These are phyloP conservation scores for Ceratoteleas bidentatus DNA, from an alignment of 1,140 invertebrate species.

Conservation along the genomic window DNA sequence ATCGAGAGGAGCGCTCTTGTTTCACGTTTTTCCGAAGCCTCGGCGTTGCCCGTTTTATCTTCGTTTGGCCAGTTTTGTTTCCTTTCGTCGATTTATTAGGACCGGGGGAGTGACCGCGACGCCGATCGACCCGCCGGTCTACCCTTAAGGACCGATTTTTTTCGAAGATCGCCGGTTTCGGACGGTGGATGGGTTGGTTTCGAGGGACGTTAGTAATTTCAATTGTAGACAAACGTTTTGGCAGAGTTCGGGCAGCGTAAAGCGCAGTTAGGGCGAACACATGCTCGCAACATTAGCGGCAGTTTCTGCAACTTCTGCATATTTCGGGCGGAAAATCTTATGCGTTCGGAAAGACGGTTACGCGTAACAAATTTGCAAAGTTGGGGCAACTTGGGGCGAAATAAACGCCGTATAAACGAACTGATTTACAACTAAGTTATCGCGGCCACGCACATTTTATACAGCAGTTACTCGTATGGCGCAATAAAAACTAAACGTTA, in stretches of 20 bases:
- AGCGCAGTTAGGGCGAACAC: constrained; percentile 56
- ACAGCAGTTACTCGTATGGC: constrained; percentile 37
- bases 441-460: constrained; percentile 28
- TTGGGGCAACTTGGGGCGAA: constrained; percentile 38
- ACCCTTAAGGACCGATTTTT: too few relatives aligned
- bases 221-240: constrained; percentile 60
- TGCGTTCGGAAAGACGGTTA: constrained; percentile 40
- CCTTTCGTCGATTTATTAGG: constrained; percentile 40
- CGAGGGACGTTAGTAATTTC: constrained; percentile 31
- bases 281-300: constrained; percentile 47
- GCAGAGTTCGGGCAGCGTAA: constrained; percentile 53
- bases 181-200: constrained; percentile 31
- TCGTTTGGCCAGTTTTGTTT: constrained; percentile 39
- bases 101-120: too few relatives aligned
- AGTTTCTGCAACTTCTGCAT: constrained; percentile 44
- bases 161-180: too few relatives aligned
- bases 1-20: constrained; percentile 46
- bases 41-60: constrained; percentile 27
- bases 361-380: constrained; percentile 45
- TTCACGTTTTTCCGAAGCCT: constrained; percentile 15
- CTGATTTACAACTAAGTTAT: constrained; percentile 50
- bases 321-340: constrained; percentile 54
- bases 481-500: constrained; percentile 38
- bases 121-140: too few relatives aligned
- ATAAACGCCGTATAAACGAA: constrained; percentile 52